Conservation (phyloP, 2,888 invertebrate species). For the Panzeria rudis region DNA sequence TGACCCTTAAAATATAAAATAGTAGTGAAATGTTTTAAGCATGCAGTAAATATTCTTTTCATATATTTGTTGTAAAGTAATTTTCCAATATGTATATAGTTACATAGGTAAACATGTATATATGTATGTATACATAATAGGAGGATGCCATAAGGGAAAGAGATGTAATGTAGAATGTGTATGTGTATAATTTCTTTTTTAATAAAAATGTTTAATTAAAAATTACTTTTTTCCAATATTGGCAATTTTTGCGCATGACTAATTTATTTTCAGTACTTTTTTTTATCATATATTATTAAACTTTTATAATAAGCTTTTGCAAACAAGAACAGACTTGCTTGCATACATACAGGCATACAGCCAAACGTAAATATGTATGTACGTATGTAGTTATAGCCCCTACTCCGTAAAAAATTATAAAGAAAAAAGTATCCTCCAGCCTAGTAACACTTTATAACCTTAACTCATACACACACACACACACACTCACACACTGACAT, state of each 20-base stretch:
- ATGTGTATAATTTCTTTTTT: slow-evolving; percentile 51
- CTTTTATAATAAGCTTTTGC: slow-evolving; percentile 72
- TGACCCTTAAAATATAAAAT: slow-evolving; percentile 33
- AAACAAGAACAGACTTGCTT: slow-evolving; percentile 40
- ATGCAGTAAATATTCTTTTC: slow-evolving; percentile 49
- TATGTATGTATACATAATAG: background rate
- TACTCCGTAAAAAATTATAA: slow-evolving; percentile 34
- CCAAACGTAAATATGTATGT: background rate
- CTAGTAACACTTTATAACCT: slow-evolving; percentile 72
- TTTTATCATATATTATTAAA: slow-evolving; percentile 70
- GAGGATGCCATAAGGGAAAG: slow-evolving; percentile 37
- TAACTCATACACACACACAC: slow-evolving; percentile 50
- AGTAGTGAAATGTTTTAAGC: slow-evolving; percentile 25
- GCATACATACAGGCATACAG: slow-evolving; percentile 25
- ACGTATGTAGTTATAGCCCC: slow-evolving; percentile 37
- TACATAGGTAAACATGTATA: background rate
- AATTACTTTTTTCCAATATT: slow-evolving; percentile 71
- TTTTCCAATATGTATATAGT: background rate
- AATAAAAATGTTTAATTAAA: slow-evolving; percentile 72
- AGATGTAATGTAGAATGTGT: slow-evolving; percentile 16
- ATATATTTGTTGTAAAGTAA: slow-evolving; percentile 7
- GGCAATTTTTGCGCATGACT: slow-evolving; percentile 72
- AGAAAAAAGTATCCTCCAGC: slow-evolving; percentile 59
- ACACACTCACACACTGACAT: slow-evolving; percentile 3
- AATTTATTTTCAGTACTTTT: slow-evolving; percentile 68